Evolutionary conservation across 1,140 invertebrate species (phyloP), one percentile per base, ranked within the genome.

Genomic region (Heliconius hewitsoni): DNA sequence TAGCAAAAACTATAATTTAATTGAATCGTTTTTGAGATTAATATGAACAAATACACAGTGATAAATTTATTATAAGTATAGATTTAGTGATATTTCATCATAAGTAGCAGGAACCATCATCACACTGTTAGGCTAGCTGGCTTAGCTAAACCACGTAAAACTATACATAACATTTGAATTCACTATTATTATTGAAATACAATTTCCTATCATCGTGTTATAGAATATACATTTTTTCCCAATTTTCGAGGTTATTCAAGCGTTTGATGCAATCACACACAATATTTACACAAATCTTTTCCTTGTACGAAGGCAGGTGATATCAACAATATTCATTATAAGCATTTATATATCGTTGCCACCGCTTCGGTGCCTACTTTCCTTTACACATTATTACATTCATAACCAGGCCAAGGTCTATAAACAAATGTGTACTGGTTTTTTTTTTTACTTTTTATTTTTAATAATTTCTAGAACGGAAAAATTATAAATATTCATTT

Each of bases 281-380:
- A 66, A 30, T 66, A 66, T 66, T 66, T 66, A 66, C 60, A 30
- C 23, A 66, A 30, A 27, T 66, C 23, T 66, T 66, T 66, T 66
- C 60, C 60, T 66, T 11, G 23, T 66, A 2, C 55, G 60, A 16
- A 13, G 27, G 23, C 4, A 66, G 60, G 60, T 66, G 23, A 66
- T 66, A 66, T 4, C 60, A 66, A 30, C 23, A 66, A 66, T 30
- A 66, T 66, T 66, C 60, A 66, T 66, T 66, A 66, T 27, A 66
- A 23, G 13, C 60, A 66, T 66, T 66, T 66, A 11, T 60, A 60
- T 60, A 60, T 60, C n/a, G n/a, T 60, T 8, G 55, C 9, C 8
- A 27, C 8, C 55, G 55, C 60, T 30, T 30, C 27, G 3, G 27
- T 13, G 23, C 60, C 30, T 30, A 66, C 55, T 60, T 60, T 23